Percentiles rank a stretch among this genome's conserved stretches.
Evolutionary conservation across 2,113 vertebrate genomes (phyloP).

Genomic region (Orycteropus afer): DNA sequence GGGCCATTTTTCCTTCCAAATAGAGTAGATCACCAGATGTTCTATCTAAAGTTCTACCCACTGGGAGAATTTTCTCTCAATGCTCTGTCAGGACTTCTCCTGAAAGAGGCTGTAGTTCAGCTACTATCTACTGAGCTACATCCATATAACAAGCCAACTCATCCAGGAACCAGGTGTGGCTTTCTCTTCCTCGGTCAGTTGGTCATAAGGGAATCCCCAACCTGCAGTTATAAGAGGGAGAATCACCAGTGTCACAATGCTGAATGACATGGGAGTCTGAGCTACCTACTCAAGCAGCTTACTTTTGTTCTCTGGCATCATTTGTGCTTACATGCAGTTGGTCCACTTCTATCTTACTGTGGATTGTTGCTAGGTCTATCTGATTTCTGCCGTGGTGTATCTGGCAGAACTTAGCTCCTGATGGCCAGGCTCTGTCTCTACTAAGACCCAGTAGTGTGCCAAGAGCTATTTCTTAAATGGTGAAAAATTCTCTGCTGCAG

Average conservation of each 20-base stretch:
- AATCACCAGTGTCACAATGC: no score
- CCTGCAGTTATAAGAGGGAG: background rate
- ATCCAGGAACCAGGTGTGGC: background rate
- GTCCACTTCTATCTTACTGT: background rate
- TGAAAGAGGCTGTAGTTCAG: background rate
- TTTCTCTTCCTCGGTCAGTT: background rate
- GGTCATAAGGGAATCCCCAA: background rate
- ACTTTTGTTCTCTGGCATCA: background rate
- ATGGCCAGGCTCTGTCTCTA: background rate
- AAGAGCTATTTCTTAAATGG: background rate
- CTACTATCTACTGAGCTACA: no score
- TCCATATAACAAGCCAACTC: background rate
- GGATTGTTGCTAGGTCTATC: background rate
- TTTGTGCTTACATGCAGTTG: background rate
- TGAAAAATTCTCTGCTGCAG: background rate
- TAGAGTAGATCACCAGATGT: background rate
- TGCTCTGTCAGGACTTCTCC: background rate
- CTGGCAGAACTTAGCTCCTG: background rate
- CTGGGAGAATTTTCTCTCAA: background rate
- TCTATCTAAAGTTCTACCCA: background rate
- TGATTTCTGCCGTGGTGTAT: background rate
- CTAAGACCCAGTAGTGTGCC: background rate
- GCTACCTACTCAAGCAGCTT: background rate
- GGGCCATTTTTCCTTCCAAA: background rate
- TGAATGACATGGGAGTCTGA: background rate